Conservation (phyloP, 1,140 invertebrate species). For the Nymphalis io region DNA sequence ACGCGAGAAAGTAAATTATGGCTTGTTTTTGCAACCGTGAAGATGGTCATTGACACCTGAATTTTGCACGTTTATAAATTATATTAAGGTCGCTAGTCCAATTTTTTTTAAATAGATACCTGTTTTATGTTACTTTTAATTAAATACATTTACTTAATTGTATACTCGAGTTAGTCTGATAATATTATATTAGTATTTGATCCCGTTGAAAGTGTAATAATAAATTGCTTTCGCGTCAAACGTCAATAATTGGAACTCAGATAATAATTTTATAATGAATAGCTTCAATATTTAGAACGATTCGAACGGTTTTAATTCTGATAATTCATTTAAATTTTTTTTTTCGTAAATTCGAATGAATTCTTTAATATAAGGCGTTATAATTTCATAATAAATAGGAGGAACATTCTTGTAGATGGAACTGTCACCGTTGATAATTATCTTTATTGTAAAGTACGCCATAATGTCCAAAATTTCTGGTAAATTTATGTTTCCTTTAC, state of each 20-base stretch:
- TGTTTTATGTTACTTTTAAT: background rate
- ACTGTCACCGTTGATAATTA: constrained; percentile 51
- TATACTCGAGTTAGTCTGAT: background rate
- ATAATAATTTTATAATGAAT: background rate
- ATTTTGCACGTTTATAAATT: constrained; percentile 8
- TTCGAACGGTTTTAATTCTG: background rate
- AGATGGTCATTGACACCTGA: constrained; percentile 21
- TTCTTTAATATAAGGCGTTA: constrained; percentile 56
- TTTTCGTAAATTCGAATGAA: constrained; percentile 51
- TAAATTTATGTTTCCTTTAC: constrained; percentile 37
- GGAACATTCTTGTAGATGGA: constrained; percentile 54
- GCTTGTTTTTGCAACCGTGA: constrained; percentile 18
- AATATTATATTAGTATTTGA: background rate
- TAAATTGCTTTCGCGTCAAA: background rate
- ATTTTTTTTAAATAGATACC: constrained; percentile 7
- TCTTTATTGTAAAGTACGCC: constrained; percentile 68
- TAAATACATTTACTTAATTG: background rate
- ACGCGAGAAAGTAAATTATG: constrained; percentile 39
- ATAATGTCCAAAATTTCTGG: constrained; percentile 40
- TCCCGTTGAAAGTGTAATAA: background rate
- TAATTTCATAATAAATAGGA: constrained; percentile 68
- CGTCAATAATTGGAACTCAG: background rate
- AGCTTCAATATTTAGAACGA: background rate
- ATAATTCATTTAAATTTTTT: constrained; percentile 37
- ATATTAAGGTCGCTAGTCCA: constrained; percentile 6